A percentile compares a stretch with the other conserved stretches of the same genome.
Conservation (phyloP, 2,113 vertebrate species). For the Dascyllus trimaculatus region DNA sequence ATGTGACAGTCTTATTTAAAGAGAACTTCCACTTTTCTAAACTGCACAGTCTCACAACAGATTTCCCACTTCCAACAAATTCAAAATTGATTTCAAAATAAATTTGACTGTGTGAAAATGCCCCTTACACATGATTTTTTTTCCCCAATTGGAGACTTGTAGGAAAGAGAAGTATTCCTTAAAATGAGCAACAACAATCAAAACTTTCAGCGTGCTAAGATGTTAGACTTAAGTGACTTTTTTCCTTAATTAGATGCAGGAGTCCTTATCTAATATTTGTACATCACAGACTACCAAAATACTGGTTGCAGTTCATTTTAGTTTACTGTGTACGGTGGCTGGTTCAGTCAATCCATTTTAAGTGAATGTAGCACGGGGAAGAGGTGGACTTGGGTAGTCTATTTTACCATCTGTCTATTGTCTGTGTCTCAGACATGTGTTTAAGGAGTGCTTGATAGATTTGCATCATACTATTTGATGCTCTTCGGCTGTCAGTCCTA, state of each 20-base stretch:
- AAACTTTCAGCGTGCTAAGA: no score
- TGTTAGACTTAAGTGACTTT: neutral
- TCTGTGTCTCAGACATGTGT: slow-evolving; percentile 35
- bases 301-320: neutral
- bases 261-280: neutral
- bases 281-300: neutral
- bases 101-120: no score
- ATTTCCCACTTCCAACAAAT: no score
- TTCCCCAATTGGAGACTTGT: neutral
- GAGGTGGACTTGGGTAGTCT: slow-evolving; percentile 5
- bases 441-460: slow-evolving; percentile 36
- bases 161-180: neutral
- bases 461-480: slow-evolving; percentile 38
- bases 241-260: neutral
- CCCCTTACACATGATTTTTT: no score
- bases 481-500: slow-evolving; percentile 34
- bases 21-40: no score
- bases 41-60: no score
- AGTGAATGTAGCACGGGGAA: slow-evolving; percentile 14
- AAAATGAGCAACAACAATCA: no score
- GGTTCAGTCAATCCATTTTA: neutral
- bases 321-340: neutral
- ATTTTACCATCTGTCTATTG: slow-evolving; percentile 19
- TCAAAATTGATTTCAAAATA: no score
- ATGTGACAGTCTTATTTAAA: no score